These are phyloP conservation scores for Polyergus mexicanus DNA, from an alignment of 1,140 invertebrate species.

Conservation along the genomic window DNA sequence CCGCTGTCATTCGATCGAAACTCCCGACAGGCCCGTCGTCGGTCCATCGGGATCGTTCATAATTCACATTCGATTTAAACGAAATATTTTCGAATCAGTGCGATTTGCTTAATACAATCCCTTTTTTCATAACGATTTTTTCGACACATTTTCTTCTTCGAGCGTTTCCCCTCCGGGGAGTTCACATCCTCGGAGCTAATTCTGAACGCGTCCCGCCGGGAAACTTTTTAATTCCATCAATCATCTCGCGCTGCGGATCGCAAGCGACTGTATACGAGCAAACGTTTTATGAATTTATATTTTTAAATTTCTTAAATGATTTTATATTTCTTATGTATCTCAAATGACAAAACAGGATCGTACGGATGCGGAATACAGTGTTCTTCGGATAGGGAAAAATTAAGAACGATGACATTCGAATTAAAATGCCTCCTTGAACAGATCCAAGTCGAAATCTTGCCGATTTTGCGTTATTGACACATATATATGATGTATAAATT, in stretches of 20 bases:
- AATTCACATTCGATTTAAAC: constrained; percentile 76
- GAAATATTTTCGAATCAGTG: constrained; percentile 71
- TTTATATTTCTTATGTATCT: constrained; percentile 25
- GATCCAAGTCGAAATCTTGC: neutral
- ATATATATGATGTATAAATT: neutral
- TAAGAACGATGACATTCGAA: neutral
- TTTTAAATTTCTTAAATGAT: too few relatives aligned
- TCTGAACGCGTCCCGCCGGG: constrained; percentile 21
- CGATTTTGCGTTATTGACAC: neutral
- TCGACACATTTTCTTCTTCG: neutral
- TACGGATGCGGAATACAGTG: neutral
- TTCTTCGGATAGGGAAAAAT: neutral
- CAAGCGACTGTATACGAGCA: neutral
- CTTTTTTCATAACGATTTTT: constrained; percentile 39
- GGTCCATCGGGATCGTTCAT: constrained; percentile 68
- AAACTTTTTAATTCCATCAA: constrained; percentile 77
- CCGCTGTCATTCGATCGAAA: constrained; percentile 57
- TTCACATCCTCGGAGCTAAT: constrained; percentile 53
- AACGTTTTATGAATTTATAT: constrained; percentile 27
- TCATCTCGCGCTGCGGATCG: constrained; percentile 28
- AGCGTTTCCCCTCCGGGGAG: too few relatives aligned
- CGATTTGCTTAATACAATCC: constrained; percentile 73
- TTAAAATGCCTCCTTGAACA: neutral
- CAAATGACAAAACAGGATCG: constrained; percentile 1
- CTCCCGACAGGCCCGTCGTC: constrained; percentile 60